Evolutionary conservation across 2,888 invertebrate genomes (phyloP).

Genomic region (Mycogona germanica): DNA sequence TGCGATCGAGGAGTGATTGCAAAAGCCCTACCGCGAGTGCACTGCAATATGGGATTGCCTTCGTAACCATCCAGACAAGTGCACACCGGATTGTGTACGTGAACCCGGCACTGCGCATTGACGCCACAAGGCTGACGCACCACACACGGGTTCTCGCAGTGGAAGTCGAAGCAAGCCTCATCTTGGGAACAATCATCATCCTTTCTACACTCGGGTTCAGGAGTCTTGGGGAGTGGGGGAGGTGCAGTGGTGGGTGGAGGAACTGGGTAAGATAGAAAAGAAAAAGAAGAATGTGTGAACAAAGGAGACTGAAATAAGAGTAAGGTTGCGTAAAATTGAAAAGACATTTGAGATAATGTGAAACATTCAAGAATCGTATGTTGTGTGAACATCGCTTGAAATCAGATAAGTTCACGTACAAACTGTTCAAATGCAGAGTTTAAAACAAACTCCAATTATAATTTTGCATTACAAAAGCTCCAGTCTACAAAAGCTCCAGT

Average conservation of each 20-base stretch:
- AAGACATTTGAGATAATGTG: not conserved
- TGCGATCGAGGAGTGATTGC: not conserved
- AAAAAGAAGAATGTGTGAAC: too few relatives aligned
- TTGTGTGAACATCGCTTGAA: too few relatives aligned
- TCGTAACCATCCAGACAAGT: constrained; percentile 74
- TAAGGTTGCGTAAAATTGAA: not conserved
- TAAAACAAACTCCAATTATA: too few relatives aligned
- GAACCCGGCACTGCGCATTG: constrained; percentile 68
- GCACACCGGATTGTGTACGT: constrained; percentile 71
- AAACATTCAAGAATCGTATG: too few relatives aligned
- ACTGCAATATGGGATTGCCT: constrained; percentile 28
- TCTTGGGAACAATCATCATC: constrained; percentile 19
- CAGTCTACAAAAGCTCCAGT: too few relatives aligned
- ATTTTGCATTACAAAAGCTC: too few relatives aligned
- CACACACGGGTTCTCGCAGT: constrained; percentile 66
- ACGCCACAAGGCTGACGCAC: constrained; percentile 60
- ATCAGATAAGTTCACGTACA: too few relatives aligned
- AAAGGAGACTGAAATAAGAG: too few relatives aligned
- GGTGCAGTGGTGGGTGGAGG: constrained; percentile 7
- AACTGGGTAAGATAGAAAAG: not conserved
- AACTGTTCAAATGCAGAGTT: too few relatives aligned
- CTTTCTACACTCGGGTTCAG: constrained; percentile 9
- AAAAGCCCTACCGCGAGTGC: constrained; percentile 21
- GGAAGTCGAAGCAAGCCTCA: constrained; percentile 53
- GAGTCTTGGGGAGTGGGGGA: constrained; percentile 7